These are phyloP conservation scores for Heterotis niloticus DNA, from an alignment of 2,113 vertebrate genomes.

Conservation along the genomic window DNA sequence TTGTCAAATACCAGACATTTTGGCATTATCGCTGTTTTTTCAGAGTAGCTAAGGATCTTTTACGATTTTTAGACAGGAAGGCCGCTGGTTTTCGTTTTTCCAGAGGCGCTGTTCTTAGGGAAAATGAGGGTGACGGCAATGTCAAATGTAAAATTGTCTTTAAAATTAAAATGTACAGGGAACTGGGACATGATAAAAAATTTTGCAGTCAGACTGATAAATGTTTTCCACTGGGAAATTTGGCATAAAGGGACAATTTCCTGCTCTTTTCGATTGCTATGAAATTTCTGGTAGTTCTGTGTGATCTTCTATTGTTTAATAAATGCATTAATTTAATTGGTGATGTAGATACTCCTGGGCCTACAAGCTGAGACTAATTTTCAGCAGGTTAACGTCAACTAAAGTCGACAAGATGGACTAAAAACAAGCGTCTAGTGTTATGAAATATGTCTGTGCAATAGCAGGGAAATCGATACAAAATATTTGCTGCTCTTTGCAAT, in stretches of 20 bases:
- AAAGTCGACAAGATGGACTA: no score
- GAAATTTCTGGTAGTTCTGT: neutral
- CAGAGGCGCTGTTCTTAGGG: neutral
- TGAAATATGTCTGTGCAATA: no score
- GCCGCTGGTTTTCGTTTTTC: neutral
- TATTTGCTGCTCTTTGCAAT: no score
- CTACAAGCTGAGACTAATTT: neutral
- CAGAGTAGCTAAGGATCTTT: no score
- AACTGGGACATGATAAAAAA: neutral
- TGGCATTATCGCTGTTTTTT: no score
- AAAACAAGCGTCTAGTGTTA: no score
- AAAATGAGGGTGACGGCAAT: neutral
- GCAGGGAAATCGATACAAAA: no score
- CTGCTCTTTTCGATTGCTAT: neutral
- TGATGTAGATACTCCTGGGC: neutral
- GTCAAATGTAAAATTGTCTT: neutral
- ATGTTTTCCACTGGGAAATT: neutral
- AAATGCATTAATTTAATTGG: neutral
- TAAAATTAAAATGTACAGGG: neutral
- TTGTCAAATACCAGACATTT: no score
- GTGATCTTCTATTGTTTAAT: neutral
- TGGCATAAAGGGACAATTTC: neutral
- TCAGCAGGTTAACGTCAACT: neutral
- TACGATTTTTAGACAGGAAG: neutral
- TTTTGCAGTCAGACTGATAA: neutral